Evolutionary conservation across 2,113 vertebrate genomes (phyloP), one percentile per base, ranked within the genome.

Genomic region (Sisor rabdophorus): DNA sequence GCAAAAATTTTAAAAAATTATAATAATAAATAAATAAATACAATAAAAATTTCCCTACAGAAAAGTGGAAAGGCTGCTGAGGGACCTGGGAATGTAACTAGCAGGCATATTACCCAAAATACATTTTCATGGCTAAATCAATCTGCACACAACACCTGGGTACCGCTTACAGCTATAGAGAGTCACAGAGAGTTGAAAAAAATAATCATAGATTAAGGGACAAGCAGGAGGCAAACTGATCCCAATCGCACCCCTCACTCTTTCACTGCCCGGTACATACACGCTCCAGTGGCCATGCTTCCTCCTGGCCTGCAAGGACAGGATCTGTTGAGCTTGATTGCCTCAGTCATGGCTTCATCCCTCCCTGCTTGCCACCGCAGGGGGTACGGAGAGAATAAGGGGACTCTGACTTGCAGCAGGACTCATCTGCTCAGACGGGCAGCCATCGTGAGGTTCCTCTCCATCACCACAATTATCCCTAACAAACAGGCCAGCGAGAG

Each of bases 381-480:
- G 71, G 76, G 70, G 60, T 71, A 68, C 19, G 11, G 11, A 15
- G 54, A 54, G 65, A 71, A 78, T 24, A 71, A 71, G 22, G 48
- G 77, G n/a, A 67, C 40, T 36, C 16, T 16, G 70, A 40, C 20
- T 65, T 50, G 17, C 55, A 53, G 32, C 64, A n/a, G 36, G 72
- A 56, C 77, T 73, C 70, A 63, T 70, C 81, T 77, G 78, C 72
- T 77, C 58, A 53, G 74, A 65, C 65, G 67, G 78, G 17, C 56
- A 28, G 73, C 26, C 70, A 36, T 44, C 67, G 71, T 71, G 81
- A 64, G 71, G 75, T 64, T 65, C 68, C 70, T 74, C 75, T 83
- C 64, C 71, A 77, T 77, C 76, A 65, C 58, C 28, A 80, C 78
- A 83, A 82, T 80, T 82, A 82, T n/a, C 53, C 67, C 70, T 77